Conservation (phyloP, 2,888 invertebrate genomes). For the Caenorhabditis parvicauda region DNA sequence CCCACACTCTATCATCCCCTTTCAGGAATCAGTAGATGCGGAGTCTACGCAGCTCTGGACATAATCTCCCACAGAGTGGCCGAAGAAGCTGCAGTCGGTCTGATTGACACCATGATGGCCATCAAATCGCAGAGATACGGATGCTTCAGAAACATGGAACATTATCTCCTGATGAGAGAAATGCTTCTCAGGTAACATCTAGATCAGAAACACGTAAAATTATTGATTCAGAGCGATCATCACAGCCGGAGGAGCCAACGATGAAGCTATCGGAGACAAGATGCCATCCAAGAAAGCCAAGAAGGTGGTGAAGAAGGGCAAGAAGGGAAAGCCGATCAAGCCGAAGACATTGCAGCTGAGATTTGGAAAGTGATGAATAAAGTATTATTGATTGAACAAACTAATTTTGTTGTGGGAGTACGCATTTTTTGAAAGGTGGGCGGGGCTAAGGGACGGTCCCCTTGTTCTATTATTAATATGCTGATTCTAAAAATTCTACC, state of each 20-base stretch:
- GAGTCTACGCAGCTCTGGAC: conserved; percentile 18
- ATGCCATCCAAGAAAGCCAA: background rate
- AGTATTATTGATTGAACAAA: too few species aligned
- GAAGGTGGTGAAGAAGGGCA: background rate
- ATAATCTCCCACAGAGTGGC: conserved; percentile 20
- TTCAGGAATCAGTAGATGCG: conserved; percentile 9
- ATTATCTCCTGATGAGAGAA: conserved; percentile 13
- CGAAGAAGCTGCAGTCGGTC: conserved; percentile 24
- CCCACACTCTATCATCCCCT: too few species aligned
- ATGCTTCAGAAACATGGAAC: conserved; percentile 14
- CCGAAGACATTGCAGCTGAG: background rate
- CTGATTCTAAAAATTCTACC: too few species aligned
- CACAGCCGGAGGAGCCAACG: background rate
- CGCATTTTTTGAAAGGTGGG: too few species aligned
- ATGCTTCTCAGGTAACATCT: conserved; percentile 18
- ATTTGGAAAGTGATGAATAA: too few species aligned
- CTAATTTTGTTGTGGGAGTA: too few species aligned
- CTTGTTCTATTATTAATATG: too few species aligned
- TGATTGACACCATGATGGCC: conserved; percentile 23
- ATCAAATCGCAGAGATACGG: conserved; percentile 23
- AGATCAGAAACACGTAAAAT: background rate
- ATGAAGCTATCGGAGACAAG: background rate
- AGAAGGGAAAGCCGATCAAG: background rate
- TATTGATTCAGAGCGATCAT: background rate
- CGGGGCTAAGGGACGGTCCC: too few species aligned